Evolutionary conservation across 2,888 invertebrate species (phyloP), one percentile per base, ranked within the genome.

Genomic region (Candidula unifasciata): DNA sequence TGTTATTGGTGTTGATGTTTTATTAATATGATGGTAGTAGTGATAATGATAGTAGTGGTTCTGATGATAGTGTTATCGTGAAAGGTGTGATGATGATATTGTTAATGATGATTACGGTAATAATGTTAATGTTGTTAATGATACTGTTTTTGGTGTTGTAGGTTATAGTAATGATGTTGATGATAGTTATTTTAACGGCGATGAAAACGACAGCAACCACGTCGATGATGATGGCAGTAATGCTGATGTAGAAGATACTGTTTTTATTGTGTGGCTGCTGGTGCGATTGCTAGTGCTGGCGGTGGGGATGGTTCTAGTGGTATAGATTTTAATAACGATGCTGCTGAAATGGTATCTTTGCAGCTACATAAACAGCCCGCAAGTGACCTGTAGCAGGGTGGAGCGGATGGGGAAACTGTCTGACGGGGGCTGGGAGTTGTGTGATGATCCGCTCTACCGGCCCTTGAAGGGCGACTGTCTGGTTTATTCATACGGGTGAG

Each of bases 361-460:
- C 80, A 82, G 82, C n/a, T 82, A 76, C 52, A 37, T 82, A 21
- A 68, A 57, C 57, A 66, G 76, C 37, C 82, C 82, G 2, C 82
- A 77, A 44, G 68, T 60, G 52, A 66, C 82, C 3, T 82, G 82
- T 44, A 44, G 10, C 30, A 18, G 68, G 8, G 82, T 82, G 13
- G 33, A 37, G 24, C 27, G 82, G 27, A 76, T 82, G 82, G 82
- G 82, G 18, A 52, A 76, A 54, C 13, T 82, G 18, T 66, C 66
- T 3, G 82, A 82, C 60, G 82, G 82, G 3, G 82, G 82, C 18
- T 82, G 82, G 82, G 82, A 82, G 52, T 52, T 76, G 30, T 82
- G 82, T 37, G 66, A 76, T 24, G 82, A 82, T 44, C 76, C 82
- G 0, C 82, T 76, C n/a, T 82, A 82, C 82, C 6, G 44, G 18